Conservation (phyloP, 2,888 invertebrate species). For the Tetranychus piercei region DNA sequence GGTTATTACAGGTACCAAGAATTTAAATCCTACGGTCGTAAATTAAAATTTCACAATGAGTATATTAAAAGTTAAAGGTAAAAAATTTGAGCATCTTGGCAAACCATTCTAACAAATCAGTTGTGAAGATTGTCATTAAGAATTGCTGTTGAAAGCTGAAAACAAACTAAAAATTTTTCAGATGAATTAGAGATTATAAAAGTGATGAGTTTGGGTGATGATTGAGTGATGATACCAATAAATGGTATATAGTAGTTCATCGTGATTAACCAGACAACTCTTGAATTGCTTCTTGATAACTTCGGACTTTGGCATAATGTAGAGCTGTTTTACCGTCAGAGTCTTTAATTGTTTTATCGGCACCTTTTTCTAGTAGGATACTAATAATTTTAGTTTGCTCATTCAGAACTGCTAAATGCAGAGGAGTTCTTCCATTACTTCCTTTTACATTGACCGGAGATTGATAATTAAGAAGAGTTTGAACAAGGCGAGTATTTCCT, state of each 20-base stretch:
- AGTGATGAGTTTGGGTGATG: not conserved
- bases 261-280: not conserved
- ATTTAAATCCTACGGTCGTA: not conserved
- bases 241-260: not conserved
- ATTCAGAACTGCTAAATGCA: slow-evolving; percentile 50
- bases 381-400: not conserved
- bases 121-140: no score
- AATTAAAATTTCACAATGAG: not conserved
- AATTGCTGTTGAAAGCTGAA: no score
- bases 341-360: not conserved
- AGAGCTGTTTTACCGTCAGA: slow-evolving; percentile 1
- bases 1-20: not conserved
- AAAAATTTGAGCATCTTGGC: not conserved
- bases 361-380: not conserved
- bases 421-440: slow-evolving; percentile 39
- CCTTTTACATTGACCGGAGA: slow-evolving; percentile 27
- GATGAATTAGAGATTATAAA: not conserved
- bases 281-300: not conserved
- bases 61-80: not conserved
- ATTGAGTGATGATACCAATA: not conserved
- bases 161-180: no score
- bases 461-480: slow-evolving; percentile 30
- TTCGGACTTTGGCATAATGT: not conserved
- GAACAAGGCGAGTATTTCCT: slow-evolving; percentile 30
- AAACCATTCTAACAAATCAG: no score